Conservation (phyloP, 2,113 vertebrate genomes). For the Mus spicilegus region DNA sequence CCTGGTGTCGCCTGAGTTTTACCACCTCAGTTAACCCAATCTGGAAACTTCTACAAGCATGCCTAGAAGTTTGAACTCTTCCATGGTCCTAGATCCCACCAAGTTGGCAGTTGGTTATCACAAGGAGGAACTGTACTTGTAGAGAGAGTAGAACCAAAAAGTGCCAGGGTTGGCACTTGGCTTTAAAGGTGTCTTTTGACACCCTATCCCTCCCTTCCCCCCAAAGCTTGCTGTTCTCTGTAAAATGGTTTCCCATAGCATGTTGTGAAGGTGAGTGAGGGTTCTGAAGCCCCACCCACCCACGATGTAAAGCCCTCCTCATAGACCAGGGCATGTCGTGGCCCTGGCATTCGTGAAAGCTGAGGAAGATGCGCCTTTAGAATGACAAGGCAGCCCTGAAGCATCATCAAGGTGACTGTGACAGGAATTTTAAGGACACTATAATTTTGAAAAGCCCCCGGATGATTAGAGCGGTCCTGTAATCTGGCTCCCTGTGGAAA, state of each 20-base stretch:
- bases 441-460: conserved; percentile 6
- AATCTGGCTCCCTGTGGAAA: neutral
- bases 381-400: neutral
- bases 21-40: neutral
- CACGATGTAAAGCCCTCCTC: neutral
- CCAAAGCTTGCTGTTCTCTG: too few relatives aligned
- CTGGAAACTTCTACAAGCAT: neutral
- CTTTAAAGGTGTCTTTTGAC: neutral
- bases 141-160: neutral
- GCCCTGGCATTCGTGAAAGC: neutral
- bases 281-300: fast-evolving
- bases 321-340: fast-evolving
- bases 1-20: neutral
- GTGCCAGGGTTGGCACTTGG: neutral
- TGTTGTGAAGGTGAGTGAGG: fast-evolving
- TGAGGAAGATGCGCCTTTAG: neutral
- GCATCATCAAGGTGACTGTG: neutral
- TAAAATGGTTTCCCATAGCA: neutral
- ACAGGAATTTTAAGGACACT: neutral
- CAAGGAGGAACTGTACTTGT: neutral
- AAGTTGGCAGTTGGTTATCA: neutral
- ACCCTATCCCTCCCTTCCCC: too few relatives aligned
- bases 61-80: neutral
- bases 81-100: too few relatives aligned
- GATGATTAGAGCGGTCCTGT: neutral